phyloP scores from a whole-genome alignment of 2,797 vertebrate genomes.

The Peromyscus nudipes region DNA sequence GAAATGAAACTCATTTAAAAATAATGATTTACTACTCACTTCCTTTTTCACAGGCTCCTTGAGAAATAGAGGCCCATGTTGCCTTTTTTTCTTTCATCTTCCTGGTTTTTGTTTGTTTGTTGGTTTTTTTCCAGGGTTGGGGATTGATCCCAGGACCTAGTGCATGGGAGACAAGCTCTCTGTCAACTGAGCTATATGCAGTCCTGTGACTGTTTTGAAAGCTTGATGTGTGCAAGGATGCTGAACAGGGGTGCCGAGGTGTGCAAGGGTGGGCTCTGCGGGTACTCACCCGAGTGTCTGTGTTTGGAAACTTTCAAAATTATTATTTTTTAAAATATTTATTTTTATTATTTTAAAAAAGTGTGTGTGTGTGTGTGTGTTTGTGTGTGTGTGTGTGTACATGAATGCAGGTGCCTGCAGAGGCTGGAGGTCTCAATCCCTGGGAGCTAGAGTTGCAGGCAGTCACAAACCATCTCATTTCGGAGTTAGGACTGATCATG shows the following conservation, averaged over 20 bases:
- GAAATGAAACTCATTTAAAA: conserved; percentile 12
- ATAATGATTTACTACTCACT: not conserved
- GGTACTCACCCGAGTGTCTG: not conserved
- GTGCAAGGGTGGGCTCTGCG: too few species aligned
- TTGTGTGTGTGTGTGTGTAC: too few species aligned
- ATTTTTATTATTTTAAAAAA: not conserved
- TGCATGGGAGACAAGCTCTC: not conserved
- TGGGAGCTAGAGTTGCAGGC: not conserved
- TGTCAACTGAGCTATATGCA: accelerated
- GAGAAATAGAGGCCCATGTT: not conserved
- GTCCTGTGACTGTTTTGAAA: not conserved
- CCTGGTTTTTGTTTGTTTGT: not conserved
- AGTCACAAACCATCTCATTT: not conserved
- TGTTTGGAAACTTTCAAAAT: not conserved
- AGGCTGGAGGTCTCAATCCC: not conserved
- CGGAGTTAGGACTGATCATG: too few species aligned
- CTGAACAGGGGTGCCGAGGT: not conserved
- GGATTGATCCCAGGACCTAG: not conserved
- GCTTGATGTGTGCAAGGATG: not conserved
- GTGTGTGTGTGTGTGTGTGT: not conserved
- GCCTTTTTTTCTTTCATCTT: not conserved
- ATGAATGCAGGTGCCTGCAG: too few species aligned
- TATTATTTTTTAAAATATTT: not conserved
- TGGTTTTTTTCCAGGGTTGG: not conserved
- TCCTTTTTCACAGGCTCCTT: not conserved